Conservation (phyloP, 1,140 invertebrate genomes). For the Pseudomyrmex concolor region DNA sequence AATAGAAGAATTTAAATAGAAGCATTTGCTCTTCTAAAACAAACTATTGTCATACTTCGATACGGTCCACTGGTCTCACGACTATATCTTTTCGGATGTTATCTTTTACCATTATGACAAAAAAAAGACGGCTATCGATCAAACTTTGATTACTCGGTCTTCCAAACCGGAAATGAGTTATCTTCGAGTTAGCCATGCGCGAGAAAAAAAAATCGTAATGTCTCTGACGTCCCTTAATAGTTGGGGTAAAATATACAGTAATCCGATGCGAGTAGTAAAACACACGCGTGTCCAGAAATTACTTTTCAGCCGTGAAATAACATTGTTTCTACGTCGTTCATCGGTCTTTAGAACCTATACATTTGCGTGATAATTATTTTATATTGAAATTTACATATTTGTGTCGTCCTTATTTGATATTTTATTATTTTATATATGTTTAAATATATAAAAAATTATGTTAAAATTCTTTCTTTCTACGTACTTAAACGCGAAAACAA, state of each 20-base stretch:
- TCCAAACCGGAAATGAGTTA: slow-evolving; percentile 58
- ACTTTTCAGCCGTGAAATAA: slow-evolving; percentile 47
- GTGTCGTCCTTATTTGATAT: too few species aligned
- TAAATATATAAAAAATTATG: background rate
- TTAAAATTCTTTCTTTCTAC: background rate
- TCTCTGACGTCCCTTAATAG: slow-evolving; percentile 30
- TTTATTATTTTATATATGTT: too few species aligned
- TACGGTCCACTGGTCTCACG: slow-evolving; percentile 40
- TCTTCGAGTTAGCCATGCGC: slow-evolving; percentile 41
- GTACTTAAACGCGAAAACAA: background rate
- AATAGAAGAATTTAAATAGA: too few species aligned
- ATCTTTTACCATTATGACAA: slow-evolving; percentile 6
- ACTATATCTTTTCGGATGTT: slow-evolving; percentile 43
- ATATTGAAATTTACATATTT: too few species aligned
- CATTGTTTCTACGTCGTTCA: slow-evolving; percentile 52
- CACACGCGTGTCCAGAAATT: slow-evolving; percentile 66
- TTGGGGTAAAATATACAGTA: slow-evolving; percentile 60
- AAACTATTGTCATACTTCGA: slow-evolving; percentile 9
- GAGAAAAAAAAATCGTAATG: slow-evolving; percentile 70
- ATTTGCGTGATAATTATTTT: too few species aligned
- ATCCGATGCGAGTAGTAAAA: slow-evolving; percentile 63
- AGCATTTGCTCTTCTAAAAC: background rate
- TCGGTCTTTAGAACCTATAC: too few species aligned
- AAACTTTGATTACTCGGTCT: slow-evolving; percentile 62
- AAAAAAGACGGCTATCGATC: slow-evolving; percentile 66